Evolutionary conservation across 2,888 invertebrate species (phyloP).

Genomic region (Heliconius hortense): DNA sequence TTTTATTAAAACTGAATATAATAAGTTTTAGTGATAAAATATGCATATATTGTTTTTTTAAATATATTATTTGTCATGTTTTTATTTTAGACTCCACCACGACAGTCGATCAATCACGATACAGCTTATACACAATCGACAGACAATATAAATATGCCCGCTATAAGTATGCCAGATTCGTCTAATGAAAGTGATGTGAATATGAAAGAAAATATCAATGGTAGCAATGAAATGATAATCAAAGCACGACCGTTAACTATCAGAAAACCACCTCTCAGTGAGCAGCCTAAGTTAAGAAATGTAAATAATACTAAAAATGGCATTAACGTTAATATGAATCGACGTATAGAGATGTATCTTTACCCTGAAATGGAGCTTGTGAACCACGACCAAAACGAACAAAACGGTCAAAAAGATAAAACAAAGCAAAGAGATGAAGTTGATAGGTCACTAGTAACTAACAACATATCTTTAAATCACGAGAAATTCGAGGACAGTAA

Average conservation of each 20-base stretch:
- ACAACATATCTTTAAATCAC: constrained; percentile 55
- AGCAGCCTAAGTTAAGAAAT: constrained; percentile 89
- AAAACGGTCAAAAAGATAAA: constrained; percentile 67
- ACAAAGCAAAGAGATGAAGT: constrained; percentile 70
- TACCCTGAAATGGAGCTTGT: constrained; percentile 89
- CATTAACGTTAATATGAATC: constrained; percentile 86
- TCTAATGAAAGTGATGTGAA: constrained; percentile 63
- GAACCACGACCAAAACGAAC: constrained; percentile 72
- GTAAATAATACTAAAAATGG: constrained; percentile 80
- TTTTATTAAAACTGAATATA: not conserved
- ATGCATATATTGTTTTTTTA: too few relatives aligned
- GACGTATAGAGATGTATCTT: constrained; percentile 91
- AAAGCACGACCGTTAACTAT: constrained; percentile 93
- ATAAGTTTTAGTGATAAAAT: not conserved
- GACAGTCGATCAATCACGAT: constrained; percentile 76
- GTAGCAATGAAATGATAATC: constrained; percentile 78
- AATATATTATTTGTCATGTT: not conserved
- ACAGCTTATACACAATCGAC: constrained; percentile 59
- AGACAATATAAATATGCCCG: constrained; percentile 61
- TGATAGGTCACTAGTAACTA: constrained; percentile 67
- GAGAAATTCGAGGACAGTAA: constrained; percentile 72
- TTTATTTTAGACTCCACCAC: constrained; percentile 74
- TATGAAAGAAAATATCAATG: constrained; percentile 75
- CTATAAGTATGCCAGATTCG: constrained; percentile 65
- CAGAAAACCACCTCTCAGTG: constrained; percentile 90